Percentiles rank a stretch among this genome's conserved stretches.
phyloP scores from a whole-genome alignment of 2,113 vertebrate species.

The Vidua macroura region DNA sequence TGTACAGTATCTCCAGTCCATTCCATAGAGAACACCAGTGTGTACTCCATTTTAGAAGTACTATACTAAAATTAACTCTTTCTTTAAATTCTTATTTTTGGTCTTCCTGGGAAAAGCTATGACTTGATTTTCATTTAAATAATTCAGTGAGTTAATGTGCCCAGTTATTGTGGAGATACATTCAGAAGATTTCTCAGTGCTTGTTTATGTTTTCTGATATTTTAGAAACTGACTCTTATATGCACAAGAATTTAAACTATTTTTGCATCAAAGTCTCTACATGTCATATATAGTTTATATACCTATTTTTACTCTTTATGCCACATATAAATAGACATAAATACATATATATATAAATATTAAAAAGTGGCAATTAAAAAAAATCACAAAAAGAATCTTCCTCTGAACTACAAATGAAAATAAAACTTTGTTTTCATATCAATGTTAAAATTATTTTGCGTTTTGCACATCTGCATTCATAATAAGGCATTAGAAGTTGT shows the following conservation, averaged over 20 bases:
- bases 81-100: not conserved
- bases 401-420: not conserved
- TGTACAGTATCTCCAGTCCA: not conserved
- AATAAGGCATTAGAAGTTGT: slow-evolving; percentile 43
- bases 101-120: not conserved
- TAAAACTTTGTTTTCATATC: not conserved
- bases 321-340: not conserved
- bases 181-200: not conserved
- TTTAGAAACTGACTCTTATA: not conserved
- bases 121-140: not conserved
- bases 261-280: not conserved
- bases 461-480: slow-evolving; percentile 1
- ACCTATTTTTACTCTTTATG: not conserved
- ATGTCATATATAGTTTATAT: not conserved
- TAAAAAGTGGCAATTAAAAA: not conserved
- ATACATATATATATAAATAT: not conserved
- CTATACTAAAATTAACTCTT: not conserved
- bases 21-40: not conserved
- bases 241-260: not conserved
- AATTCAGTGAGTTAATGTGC: not conserved
- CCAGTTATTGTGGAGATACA: not conserved
- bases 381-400: not conserved
- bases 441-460: not conserved
- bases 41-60: not conserved
- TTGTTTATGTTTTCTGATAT: not conserved